phyloP scores from a whole-genome alignment of 2,797 vertebrate species.

The Microchirus variegatus region DNA sequence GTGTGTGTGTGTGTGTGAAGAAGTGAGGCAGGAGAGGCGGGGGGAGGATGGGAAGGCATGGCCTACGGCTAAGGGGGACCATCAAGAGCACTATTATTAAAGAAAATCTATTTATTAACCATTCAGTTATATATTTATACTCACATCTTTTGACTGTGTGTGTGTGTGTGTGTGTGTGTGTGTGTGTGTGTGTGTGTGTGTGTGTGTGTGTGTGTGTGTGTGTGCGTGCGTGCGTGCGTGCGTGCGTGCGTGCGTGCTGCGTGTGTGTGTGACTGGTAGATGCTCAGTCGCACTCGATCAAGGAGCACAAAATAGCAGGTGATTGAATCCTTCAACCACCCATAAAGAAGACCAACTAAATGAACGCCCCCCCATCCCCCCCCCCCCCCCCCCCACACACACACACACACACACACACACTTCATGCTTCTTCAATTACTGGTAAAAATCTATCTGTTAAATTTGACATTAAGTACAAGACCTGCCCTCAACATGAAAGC shows the following conservation, averaged over 20 bases:
- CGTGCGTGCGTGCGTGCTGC: no score
- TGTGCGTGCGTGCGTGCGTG: no score
- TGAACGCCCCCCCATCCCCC: conserved; percentile 16
- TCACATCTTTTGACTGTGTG: conserved; percentile 27
- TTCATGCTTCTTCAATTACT: not conserved
- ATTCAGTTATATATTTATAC: conserved; percentile 33
- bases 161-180: conserved; percentile 22
- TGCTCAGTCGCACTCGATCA: conserved; percentile 57
- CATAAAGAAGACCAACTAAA: conserved; percentile 47
- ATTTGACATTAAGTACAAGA: conserved; percentile 1
- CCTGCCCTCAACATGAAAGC: not conserved
- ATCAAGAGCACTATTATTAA: conserved; percentile 50
- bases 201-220: conserved; percentile 25
- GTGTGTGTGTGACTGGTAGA: conserved; percentile 40
- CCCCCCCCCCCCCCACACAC: conserved; percentile 8
- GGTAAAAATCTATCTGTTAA: not conserved
- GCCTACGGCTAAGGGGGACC: conserved; percentile 22
- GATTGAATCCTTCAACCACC: conserved; percentile 59
- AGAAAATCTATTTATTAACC: conserved; percentile 42
- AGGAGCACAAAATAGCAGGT: conserved; percentile 63
- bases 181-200: conserved; percentile 20
- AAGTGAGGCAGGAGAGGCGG: not conserved
- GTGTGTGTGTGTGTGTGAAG: conserved; percentile 1
- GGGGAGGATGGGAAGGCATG: no score
- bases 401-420: conserved; percentile 2